Evolutionary conservation across 2,797 vertebrate genomes (phyloP).

Genomic region (Cheracebus regulus): DNA sequence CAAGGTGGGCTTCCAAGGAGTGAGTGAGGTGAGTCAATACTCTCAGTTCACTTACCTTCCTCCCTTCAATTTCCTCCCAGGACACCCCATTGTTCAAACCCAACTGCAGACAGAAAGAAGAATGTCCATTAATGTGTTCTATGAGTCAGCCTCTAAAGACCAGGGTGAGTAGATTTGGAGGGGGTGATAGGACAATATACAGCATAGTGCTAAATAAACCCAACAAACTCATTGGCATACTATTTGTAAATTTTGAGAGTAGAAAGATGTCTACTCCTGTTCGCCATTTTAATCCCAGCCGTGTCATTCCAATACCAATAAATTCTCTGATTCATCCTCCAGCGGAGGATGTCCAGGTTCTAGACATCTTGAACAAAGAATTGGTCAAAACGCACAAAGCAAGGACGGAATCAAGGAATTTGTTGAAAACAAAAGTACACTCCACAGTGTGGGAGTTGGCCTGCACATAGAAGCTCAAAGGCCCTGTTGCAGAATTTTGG

Average conservation of each 20-base stretch:
- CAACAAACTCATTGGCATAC: not conserved
- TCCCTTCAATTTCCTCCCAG: not conserved
- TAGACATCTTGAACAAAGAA: not conserved
- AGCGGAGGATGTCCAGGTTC: not conserved
- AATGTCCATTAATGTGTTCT: no score
- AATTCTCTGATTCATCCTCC: not conserved
- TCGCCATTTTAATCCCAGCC: not conserved
- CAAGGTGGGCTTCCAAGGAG: not conserved
- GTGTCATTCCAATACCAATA: not conserved
- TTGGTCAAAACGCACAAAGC: not conserved
- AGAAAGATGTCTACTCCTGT: not conserved
- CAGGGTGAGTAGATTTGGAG: not conserved
- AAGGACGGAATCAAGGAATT: not conserved
- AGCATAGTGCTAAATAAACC: not conserved
- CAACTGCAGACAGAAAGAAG: not conserved
- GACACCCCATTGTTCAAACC: not conserved
- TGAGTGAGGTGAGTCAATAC: not conserved
- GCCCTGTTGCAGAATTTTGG: not conserved
- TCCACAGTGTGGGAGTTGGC: not conserved
- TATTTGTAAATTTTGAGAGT: not conserved
- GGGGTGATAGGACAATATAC: fast-evolving
- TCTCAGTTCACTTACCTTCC: not conserved
- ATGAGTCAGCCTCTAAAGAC: not conserved
- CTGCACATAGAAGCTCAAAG: not conserved
- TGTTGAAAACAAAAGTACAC: not conserved